These are phyloP conservation scores for Helicoverpa zea DNA, from an alignment of 1,140 invertebrate genomes.

Conservation along the genomic window DNA sequence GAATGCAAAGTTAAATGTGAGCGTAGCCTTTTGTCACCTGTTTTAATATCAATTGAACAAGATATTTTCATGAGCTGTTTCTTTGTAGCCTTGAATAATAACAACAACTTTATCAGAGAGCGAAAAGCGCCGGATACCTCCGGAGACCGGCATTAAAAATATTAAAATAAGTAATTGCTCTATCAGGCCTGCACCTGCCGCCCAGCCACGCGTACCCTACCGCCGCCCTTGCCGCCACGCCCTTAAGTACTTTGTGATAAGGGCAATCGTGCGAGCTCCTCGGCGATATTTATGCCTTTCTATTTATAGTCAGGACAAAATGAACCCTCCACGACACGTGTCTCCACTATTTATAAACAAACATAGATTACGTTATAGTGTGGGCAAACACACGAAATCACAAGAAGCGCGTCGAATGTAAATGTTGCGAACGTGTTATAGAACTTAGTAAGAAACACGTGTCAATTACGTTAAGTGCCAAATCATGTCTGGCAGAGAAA, in stretches of 20 bases:
- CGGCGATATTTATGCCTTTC: constrained; percentile 55
- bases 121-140: constrained; percentile 62
- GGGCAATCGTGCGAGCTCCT: constrained; percentile 58
- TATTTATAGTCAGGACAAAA: constrained; percentile 54
- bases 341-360: constrained; percentile 37
- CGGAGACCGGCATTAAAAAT: constrained; percentile 75
- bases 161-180: constrained; percentile 82
- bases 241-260: constrained; percentile 63
- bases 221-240: constrained; percentile 50
- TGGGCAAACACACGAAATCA: constrained; percentile 2
- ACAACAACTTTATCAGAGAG: constrained; percentile 63
- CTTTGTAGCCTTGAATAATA: constrained; percentile 57
- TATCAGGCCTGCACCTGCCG: constrained; percentile 78
- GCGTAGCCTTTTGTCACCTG: constrained; percentile 13
- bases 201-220: constrained; percentile 48
- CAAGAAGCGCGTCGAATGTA: constrained; percentile 26
- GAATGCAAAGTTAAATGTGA: not conserved
- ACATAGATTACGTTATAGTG: constrained; percentile 32
- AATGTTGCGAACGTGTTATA: constrained; percentile 32
- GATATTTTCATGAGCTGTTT: constrained; percentile 38
- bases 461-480: constrained; percentile 74
- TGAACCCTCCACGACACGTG: constrained; percentile 45
- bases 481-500: constrained; percentile 68
- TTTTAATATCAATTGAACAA: constrained; percentile 18
- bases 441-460: constrained; percentile 46